Conservation (phyloP, 2,113 vertebrate genomes). For the Microtus richardsoni region DNA sequence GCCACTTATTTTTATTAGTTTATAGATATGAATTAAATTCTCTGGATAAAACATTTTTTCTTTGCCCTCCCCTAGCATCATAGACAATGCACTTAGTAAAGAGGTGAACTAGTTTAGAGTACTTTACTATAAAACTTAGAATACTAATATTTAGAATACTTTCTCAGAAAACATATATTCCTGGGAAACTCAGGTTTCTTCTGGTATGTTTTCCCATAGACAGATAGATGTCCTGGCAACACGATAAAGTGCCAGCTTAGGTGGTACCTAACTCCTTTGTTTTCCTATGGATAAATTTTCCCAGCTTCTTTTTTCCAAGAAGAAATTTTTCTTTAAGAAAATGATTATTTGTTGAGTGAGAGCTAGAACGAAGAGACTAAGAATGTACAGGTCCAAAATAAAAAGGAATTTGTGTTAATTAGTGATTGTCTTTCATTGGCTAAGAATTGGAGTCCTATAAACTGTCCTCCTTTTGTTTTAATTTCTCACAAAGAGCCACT, state of each 20-base stretch:
- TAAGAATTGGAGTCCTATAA: neutral
- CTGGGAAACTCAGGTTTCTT: constrained; percentile 20
- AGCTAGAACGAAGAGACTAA: constrained; percentile 1
- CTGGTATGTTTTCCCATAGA: neutral
- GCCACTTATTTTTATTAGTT: neutral
- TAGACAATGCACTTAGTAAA: neutral
- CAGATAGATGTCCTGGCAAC: neutral
- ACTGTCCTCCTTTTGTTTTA: neutral
- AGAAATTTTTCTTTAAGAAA: constrained; percentile 45
- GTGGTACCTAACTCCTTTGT: neutral
- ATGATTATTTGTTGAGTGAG: constrained; percentile 11
- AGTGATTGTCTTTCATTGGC: neutral
- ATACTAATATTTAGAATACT: neutral
- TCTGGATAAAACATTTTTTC: neutral
- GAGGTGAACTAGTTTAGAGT: constrained; percentile 19
- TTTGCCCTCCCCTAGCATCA: neutral
- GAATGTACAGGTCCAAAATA: neutral
- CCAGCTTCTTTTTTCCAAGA: constrained; percentile 46
- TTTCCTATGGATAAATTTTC: constrained; percentile 13
- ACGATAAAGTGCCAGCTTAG: neutral
- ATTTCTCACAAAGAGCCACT: neutral
- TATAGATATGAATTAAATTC: constrained; percentile 6
- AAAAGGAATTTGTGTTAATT: neutral
- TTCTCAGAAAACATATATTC: constrained; percentile 15
- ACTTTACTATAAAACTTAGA: neutral